Conservation (phyloP, 2,888 invertebrate species). For the Sarcophaga carnaria region DNA sequence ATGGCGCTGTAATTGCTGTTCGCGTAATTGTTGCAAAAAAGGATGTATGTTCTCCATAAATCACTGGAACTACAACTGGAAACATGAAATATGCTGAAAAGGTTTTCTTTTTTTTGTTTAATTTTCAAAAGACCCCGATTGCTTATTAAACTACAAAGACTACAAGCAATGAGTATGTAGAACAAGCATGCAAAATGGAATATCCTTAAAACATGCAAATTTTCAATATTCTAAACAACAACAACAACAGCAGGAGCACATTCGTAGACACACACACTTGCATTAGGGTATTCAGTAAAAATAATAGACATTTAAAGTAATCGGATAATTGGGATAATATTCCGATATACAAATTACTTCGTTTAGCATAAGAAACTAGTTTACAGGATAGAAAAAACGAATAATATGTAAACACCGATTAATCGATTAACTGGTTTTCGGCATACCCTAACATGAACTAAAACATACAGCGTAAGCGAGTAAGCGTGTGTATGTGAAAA, state of each 20-base stretch:
- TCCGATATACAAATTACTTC: too few species aligned
- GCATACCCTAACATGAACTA: background rate
- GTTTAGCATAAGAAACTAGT: too few species aligned
- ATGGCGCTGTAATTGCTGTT: conserved; percentile 38
- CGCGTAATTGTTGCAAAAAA: conserved; percentile 21
- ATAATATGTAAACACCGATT: too few species aligned
- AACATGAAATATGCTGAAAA: conserved; percentile 12
- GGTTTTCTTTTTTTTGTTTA: conserved; percentile 20
- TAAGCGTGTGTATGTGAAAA: conserved; percentile 11
- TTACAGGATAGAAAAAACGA: too few species aligned
- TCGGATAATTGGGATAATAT: too few species aligned
- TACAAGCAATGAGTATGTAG: conserved; percentile 52
- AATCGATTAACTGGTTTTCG: too few species aligned
- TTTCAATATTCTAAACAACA: conserved; percentile 78
- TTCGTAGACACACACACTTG: background rate
- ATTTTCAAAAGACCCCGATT: conserved; percentile 3
- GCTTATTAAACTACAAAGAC: conserved; percentile 31
- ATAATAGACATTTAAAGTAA: too few species aligned
- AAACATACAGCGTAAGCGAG: background rate
- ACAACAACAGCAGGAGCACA: conserved; percentile 5
- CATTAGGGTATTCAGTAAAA: background rate
- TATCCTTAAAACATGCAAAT: conserved; percentile 80
- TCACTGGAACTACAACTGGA: conserved; percentile 12
- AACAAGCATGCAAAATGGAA: conserved; percentile 74
- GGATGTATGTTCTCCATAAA: conserved; percentile 37